These are phyloP conservation scores for Elephantulus edwardii DNA, from an alignment of 2,113 vertebrate species.

Conservation along the genomic window DNA sequence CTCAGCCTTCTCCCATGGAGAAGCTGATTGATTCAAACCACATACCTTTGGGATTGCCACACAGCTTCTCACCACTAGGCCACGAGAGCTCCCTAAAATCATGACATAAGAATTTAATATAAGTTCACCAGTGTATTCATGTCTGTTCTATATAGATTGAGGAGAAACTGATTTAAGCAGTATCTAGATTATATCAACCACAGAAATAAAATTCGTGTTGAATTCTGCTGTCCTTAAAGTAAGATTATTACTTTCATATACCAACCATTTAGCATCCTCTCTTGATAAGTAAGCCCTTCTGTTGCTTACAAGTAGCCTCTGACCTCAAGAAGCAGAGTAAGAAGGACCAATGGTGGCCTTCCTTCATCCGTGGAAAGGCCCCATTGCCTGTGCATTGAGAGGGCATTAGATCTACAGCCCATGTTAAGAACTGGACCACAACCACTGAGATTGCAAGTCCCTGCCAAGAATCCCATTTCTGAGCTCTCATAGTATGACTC, in stretches of 20 bases:
- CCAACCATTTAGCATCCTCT: not conserved
- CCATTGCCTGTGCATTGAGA: not conserved
- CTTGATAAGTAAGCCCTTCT: not conserved
- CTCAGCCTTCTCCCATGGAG: too few species aligned
- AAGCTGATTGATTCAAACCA: too few species aligned
- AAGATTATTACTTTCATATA: not conserved
- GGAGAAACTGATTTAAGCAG: not conserved
- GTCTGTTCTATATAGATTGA: not conserved
- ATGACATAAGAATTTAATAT: not conserved
- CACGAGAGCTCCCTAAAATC: too few species aligned
- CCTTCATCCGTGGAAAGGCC: not conserved
- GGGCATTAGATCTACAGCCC: not conserved
- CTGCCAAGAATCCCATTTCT: not conserved
- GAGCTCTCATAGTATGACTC: not conserved
- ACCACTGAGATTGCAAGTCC: not conserved
- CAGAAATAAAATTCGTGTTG: not conserved
- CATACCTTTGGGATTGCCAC: too few species aligned
- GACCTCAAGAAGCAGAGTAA: not conserved
- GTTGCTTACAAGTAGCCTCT: not conserved
- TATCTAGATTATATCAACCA: not conserved
- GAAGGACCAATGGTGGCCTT: not conserved
- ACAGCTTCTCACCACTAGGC: too few species aligned
- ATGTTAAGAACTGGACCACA: slow-evolving; percentile 3
- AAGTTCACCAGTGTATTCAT: not conserved
- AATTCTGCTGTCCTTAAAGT: not conserved